Base-by-base conservation (phyloP, 2,888 invertebrate species). In the Branchipolynoe longqiensis region DNA sequence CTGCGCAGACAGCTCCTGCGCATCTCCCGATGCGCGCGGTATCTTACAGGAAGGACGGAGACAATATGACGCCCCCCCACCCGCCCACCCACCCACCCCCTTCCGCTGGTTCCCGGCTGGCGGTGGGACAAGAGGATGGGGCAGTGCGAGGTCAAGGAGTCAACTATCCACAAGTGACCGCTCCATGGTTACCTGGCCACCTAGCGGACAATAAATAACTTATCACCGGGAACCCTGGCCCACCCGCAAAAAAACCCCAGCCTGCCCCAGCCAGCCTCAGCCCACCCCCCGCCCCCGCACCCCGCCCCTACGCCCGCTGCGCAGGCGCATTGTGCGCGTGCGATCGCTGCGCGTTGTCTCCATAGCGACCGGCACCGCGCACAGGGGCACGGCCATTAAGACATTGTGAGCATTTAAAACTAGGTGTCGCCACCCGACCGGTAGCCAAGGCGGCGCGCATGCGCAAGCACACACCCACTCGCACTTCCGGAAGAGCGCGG, bases 51-150 rank as follows among this genome's bases (percentile, higher is more conserved):
- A 18, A 38, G 31, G 36, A 40, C 73, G 38, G 1, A 25, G 73
- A 78, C 78, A 78, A 78, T 41, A 41, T 78, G 78, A 22, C 69
- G 36, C 36, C 28, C 3, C 4, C n/a, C n/a, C n/a, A n/a, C n/a
- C n/a, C n/a, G n/a, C n/a, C n/a, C n/a, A n/a, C n/a, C n/a, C n/a
- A n/a, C n/a, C n/a, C n/a, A n/a, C n/a, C n/a, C n/a, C n/a, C n/a
- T 22, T 14, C 12, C 33, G 48, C 2, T 40, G 3, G 74, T 38
- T 36, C 41, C 41, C 14, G 41, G 78, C 28, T 12, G 8, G 48
- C 48, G 31, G 18, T n/a, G 14, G 31, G 78, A 78, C 41, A 78
- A 78, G 78, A 25, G 78, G 78, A 78, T 78, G 78, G 31, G 14
- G n/a, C 14, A 1, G 28, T 4, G 31, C n/a, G 2, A 40, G 78